Conservation (phyloP, 2,113 vertebrate species). For the Oreotrochilus melanogaster region DNA sequence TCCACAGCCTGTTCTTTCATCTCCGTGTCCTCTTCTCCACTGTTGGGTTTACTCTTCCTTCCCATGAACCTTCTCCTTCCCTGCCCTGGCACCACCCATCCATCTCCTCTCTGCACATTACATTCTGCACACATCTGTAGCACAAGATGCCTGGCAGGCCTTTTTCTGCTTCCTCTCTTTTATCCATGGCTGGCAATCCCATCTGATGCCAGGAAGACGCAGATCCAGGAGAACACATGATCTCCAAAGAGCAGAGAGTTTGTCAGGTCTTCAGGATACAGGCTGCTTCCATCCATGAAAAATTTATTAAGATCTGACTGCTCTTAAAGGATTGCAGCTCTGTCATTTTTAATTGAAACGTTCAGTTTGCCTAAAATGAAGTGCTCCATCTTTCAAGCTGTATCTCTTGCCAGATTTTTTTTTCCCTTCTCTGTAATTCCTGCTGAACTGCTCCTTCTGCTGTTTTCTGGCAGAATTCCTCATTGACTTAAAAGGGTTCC, state of each 20-base stretch:
- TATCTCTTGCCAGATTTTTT: constrained; percentile 54
- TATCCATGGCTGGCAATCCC: background rate
- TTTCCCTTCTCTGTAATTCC: constrained; percentile 53
- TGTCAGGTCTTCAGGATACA: constrained; percentile 61
- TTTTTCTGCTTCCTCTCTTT: constrained; percentile 25
- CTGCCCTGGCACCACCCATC: background rate
- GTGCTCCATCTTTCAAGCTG: constrained; percentile 64
- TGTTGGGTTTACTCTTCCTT: background rate
- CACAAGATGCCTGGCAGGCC: constrained; percentile 6
- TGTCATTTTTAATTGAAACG: constrained; percentile 77
- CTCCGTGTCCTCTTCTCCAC: background rate
- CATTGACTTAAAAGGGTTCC: constrained; percentile 28
- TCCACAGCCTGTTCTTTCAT: background rate
- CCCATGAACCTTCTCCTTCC: background rate
- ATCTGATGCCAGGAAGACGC: constrained; percentile 33
- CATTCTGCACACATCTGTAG: background rate
- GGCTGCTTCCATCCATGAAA: constrained; percentile 68
- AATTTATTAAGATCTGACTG: constrained; percentile 73
- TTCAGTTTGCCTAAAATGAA: constrained; percentile 69
- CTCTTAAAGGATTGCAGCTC: constrained; percentile 69
- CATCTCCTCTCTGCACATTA: background rate
- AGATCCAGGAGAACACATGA: constrained; percentile 30
- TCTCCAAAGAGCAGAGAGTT: constrained; percentile 50
- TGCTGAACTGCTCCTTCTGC: constrained; percentile 69
- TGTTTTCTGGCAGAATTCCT: constrained; percentile 62